phyloP scores from a whole-genome alignment of 1,140 invertebrate species.

The Ectropis grisescens region DNA sequence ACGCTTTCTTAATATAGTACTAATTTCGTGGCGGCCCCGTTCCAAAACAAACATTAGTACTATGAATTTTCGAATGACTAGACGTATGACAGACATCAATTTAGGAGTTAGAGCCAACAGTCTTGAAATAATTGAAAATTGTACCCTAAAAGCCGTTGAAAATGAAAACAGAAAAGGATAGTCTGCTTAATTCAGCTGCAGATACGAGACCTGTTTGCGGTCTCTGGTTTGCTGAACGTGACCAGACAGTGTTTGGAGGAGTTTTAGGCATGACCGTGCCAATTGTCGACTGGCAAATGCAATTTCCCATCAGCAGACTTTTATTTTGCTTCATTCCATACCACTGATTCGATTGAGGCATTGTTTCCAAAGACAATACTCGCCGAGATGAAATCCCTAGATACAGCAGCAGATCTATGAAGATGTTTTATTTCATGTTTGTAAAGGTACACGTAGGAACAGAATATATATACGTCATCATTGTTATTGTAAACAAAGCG shows the following conservation, averaged over 20 bases:
- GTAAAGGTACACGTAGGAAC: too few species aligned
- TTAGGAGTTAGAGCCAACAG: conserved; percentile 17
- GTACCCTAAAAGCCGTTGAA: conserved; percentile 31
- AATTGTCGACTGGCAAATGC: conserved; percentile 24
- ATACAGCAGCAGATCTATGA: too few species aligned
- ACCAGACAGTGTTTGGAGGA: conserved; percentile 46
- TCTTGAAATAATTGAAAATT: conserved; percentile 34
- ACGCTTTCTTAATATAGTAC: too few species aligned
- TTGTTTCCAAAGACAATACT: too few species aligned
- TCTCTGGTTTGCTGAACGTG: conserved; percentile 60
- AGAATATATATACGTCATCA: conserved; percentile 11
- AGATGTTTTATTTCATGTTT: too few species aligned
- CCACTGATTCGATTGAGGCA: background rate
- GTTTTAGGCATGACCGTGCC: conserved; percentile 29
- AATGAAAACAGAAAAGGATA: conserved; percentile 48
- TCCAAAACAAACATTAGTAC: conserved; percentile 12
- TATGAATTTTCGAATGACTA: conserved; percentile 13
- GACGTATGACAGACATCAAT: conserved; percentile 19
- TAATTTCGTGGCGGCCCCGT: too few species aligned
- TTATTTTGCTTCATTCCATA: conserved; percentile 5
- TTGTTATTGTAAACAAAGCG: conserved; percentile 33
- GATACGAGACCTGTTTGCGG: conserved; percentile 52
- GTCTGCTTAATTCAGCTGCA: conserved; percentile 38
- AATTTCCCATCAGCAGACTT: conserved; percentile 20
- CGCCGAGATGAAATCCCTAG: too few species aligned